These are phyloP conservation scores for Meda fulgida DNA, from an alignment of 2,797 vertebrate genomes.

Conservation along the genomic window DNA sequence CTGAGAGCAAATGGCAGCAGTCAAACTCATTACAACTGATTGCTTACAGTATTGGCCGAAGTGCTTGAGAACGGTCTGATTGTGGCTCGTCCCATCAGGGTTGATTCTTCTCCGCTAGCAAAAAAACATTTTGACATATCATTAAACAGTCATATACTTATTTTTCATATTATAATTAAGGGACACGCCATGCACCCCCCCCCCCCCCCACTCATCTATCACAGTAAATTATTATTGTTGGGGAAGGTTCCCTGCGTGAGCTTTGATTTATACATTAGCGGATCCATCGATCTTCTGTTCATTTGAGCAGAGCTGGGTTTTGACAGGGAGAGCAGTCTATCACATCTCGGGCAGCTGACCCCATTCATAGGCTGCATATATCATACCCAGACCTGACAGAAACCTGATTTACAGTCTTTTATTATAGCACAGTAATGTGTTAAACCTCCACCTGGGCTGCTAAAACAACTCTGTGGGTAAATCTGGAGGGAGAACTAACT, in stretches of 20 bases:
- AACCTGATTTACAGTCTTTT: slow-evolving; percentile 68
- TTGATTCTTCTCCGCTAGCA: slow-evolving; percentile 25
- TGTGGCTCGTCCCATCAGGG: slow-evolving; percentile 57
- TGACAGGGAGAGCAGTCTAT: slow-evolving; percentile 54
- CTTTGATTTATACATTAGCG: slow-evolving; percentile 49
- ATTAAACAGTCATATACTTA: slow-evolving; percentile 30
- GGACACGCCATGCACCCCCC: background rate
- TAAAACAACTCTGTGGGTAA: slow-evolving; percentile 51
- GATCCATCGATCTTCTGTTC: slow-evolving; percentile 49
- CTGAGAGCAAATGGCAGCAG: slow-evolving; percentile 68
- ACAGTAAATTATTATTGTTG: slow-evolving; percentile 47
- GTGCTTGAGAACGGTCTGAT: slow-evolving; percentile 68
- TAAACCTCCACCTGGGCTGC: slow-evolving; percentile 60
- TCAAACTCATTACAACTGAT: slow-evolving; percentile 74
- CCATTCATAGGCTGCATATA: slow-evolving; percentile 59
- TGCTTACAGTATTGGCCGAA: slow-evolving; percentile 69
- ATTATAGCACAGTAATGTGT: slow-evolving; percentile 62
- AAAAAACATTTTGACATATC: slow-evolving; percentile 38
- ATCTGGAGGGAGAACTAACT: slow-evolving; percentile 63
- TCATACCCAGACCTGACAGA: slow-evolving; percentile 65
- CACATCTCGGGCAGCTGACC: slow-evolving; percentile 59
- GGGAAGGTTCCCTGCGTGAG: slow-evolving; percentile 32
- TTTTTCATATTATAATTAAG: slow-evolving; percentile 20
- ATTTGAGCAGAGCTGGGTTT: slow-evolving; percentile 52
- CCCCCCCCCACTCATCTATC: slow-evolving; percentile 18